Percentiles rank a stretch among this genome's conserved stretches.
phyloP scores from a whole-genome alignment of 2,113 vertebrate genomes.

The Ctenodactylus gundi region DNA sequence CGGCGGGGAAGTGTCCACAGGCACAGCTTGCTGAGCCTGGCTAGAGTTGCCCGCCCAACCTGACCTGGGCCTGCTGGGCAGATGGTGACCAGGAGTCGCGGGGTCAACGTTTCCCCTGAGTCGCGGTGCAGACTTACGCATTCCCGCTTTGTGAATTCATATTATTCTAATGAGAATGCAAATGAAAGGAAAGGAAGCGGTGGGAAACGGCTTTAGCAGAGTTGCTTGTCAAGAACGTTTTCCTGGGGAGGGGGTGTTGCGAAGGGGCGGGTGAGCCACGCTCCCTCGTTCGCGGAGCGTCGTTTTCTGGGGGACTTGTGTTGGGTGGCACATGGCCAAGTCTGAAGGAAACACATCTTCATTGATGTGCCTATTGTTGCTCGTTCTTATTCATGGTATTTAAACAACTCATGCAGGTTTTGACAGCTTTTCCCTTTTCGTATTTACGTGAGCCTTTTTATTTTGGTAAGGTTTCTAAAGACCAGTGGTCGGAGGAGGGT shows the following conservation, averaged over 20 bases:
- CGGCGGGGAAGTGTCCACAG: constrained; percentile 84
- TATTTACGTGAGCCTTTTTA: constrained; percentile 78
- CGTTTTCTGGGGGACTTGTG: constrained; percentile 82
- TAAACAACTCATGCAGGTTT: constrained; percentile 84
- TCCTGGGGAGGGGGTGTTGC: constrained; percentile 76
- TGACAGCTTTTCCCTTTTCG: constrained; percentile 78
- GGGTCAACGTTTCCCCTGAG: constrained; percentile 73
- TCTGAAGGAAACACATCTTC: constrained; percentile 84
- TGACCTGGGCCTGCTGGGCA: constrained; percentile 40
- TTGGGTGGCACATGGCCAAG: constrained; percentile 86
- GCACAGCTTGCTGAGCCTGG: constrained; percentile 82
- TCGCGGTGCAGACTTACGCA: constrained; percentile 78
- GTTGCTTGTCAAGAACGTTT: constrained; percentile 89
- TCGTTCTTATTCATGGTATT: constrained; percentile 80
- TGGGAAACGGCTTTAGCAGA: constrained; percentile 89
- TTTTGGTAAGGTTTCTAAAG: constrained; percentile 58
- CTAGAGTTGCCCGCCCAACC: constrained; percentile 83
- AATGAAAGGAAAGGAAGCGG: constrained; percentile 90
- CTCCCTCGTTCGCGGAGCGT: constrained; percentile 57
- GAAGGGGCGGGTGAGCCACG: constrained; percentile 45
- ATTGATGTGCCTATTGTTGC: constrained; percentile 83
- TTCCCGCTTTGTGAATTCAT: constrained; percentile 85
- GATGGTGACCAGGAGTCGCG: constrained; percentile 81
- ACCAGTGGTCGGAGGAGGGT: not conserved
- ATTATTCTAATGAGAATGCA: constrained; percentile 93